A percentile compares a stretch with the other conserved stretches of the same genome.
Conservation (phyloP, 1,140 invertebrate species). For the Plodia interpunctella region DNA sequence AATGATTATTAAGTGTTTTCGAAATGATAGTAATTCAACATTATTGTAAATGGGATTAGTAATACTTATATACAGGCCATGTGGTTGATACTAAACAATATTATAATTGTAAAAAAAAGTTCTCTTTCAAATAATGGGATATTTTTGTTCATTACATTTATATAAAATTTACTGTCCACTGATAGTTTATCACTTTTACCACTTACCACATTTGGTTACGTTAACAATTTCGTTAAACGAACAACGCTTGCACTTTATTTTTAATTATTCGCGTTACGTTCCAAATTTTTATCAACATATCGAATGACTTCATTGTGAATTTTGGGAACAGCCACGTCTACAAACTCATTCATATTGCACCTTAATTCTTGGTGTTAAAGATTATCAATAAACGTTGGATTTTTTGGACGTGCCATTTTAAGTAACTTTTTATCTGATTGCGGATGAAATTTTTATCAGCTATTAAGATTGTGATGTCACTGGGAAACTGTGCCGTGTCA, state of each 20-base stretch:
- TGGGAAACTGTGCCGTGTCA: slow-evolving; percentile 3
- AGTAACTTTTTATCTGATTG: slow-evolving; percentile 6
- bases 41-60: too few species aligned
- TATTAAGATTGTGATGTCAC: slow-evolving; percentile 4
- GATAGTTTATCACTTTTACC: too few species aligned
- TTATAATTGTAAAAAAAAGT: too few species aligned
- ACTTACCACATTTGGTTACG: background rate
- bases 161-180: too few species aligned
- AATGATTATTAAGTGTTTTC: too few species aligned
- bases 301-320: slow-evolving; percentile 42
- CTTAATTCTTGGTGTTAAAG: background rate
- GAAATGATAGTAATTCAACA: too few species aligned
- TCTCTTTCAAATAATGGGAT: too few species aligned
- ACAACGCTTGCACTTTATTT: slow-evolving; percentile 23
- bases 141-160: too few species aligned
- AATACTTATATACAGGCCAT: too few species aligned
- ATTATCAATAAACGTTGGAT: background rate
- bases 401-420: background rate
- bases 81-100: too few species aligned
- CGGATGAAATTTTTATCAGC: slow-evolving; percentile 7
- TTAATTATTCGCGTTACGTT: slow-evolving; percentile 35
- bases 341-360: background rate
- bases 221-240: background rate
- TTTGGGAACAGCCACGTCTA: background rate
- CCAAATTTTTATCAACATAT: slow-evolving; percentile 43